These are phyloP conservation scores for Parazoanthus swiftii DNA, from an alignment of 92 coral and sea anemone species.

Conservation along the genomic window DNA sequence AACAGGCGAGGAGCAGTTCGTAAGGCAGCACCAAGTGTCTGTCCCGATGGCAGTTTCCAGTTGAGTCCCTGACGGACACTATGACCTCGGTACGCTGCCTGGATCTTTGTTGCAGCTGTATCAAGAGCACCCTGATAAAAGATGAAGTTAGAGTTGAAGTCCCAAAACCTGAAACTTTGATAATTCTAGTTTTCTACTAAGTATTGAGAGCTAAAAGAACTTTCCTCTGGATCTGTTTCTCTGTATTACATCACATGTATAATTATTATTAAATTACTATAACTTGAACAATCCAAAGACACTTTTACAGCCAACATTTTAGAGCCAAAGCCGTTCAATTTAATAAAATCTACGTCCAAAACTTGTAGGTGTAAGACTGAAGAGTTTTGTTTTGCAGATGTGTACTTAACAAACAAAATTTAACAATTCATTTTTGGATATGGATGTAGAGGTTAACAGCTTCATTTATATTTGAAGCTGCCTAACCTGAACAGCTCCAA, in stretches of 20 bases:
- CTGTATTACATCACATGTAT: no score
- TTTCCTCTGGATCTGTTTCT: neutral
- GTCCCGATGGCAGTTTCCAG: slow-evolving; percentile 95
- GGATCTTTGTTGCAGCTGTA: slow-evolving; percentile 92
- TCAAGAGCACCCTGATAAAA: slow-evolving; percentile 63
- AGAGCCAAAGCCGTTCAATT: no score
- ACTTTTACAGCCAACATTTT: neutral
- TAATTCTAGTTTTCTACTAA: neutral
- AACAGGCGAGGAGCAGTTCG: slow-evolving; percentile 57
- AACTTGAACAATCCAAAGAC: neutral
- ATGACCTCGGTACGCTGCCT: slow-evolving; percentile 95
- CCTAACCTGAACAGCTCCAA: no score
- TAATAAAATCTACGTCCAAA: no score
- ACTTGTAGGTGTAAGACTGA: no score
- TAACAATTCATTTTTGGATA: no score
- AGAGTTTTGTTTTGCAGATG: no score
- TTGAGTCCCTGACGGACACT: slow-evolving; percentile 85
- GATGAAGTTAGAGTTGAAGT: no score
- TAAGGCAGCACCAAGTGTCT: slow-evolving; percentile 76
- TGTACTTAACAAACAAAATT: no score
- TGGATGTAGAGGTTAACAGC: no score
- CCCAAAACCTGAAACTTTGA: neutral
- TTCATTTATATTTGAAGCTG: no score
- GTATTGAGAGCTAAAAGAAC: neutral
- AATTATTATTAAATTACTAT: no score